A percentile compares a stretch with the other conserved stretches of the same genome.
phyloP scores from a whole-genome alignment of 1,140 invertebrate genomes.

The Scylla paramamosain region DNA sequence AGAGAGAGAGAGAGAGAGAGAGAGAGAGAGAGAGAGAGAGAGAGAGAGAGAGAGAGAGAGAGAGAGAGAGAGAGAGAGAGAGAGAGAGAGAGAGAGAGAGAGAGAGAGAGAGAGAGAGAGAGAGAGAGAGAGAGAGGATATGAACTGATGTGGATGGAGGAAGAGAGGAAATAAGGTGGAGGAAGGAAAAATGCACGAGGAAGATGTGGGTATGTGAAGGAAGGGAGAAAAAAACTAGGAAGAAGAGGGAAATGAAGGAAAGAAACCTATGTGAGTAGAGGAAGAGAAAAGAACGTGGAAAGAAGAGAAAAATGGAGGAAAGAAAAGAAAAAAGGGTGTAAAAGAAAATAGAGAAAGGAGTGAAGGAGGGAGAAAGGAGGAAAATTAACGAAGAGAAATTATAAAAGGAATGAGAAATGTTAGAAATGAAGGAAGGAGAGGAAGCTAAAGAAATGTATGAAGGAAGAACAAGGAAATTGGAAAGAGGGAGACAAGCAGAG shows the following conservation, averaged over 20 bases:
- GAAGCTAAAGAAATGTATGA: neutral
- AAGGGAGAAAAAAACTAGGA: neutral
- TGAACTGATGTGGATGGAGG: neutral
- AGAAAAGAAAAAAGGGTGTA: neutral
- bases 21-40: neutral
- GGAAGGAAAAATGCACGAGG: neutral
- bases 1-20: neutral
- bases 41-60: too few relatives aligned
- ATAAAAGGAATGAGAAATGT: neutral
- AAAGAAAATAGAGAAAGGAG: neutral
- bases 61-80: neutral
- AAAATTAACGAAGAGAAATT: neutral
- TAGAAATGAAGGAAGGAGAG: neutral
- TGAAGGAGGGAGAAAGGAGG: neutral
- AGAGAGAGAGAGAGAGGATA: neutral
- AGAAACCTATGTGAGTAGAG: neutral
- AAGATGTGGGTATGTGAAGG: neutral
- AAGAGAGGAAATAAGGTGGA: neutral
- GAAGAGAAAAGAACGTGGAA: neutral
- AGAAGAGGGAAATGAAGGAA: neutral
- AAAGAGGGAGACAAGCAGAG: neutral
- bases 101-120: neutral
- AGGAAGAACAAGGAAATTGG: neutral
- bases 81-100: neutral
- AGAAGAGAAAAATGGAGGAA: neutral